These are phyloP conservation scores for Enteromius anoplus DNA, from an alignment of 2,797 vertebrate genomes.

Conservation along the genomic window DNA sequence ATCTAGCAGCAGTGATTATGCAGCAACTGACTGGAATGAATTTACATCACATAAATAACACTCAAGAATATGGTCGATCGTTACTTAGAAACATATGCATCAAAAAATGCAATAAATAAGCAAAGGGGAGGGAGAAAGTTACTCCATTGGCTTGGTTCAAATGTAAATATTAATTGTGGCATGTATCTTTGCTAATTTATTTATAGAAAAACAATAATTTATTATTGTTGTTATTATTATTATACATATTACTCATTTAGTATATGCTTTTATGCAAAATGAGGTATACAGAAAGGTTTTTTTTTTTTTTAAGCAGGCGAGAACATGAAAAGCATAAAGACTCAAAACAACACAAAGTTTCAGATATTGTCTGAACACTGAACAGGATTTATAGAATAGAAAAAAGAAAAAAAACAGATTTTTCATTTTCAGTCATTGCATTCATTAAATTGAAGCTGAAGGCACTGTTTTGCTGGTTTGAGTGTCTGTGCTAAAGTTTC, in stretches of 20 bases:
- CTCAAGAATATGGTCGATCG: neutral
- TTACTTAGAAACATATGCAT: neutral
- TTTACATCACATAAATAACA: neutral
- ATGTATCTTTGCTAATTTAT: neutral
- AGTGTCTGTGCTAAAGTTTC: neutral
- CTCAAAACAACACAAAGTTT: neutral
- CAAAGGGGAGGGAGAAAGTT: neutral
- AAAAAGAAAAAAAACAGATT: neutral
- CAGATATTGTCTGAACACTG: neutral
- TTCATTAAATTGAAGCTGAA: neutral
- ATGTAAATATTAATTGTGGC: neutral
- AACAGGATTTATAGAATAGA: neutral
- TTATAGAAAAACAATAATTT: neutral
- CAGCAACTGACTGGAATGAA: neutral
- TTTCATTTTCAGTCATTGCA: neutral
- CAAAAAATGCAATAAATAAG: neutral
- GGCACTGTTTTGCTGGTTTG: neutral
- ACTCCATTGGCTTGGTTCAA: neutral
- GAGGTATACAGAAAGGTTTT: neutral
- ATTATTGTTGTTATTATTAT: neutral
- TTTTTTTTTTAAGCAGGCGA: slow-evolving; percentile 59
- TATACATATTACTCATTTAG: neutral
- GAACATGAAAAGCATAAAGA: neutral
- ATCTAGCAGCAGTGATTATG: neutral
- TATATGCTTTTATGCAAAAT: neutral